Evolutionary conservation across 2,113 vertebrate species (phyloP).

Genomic region (Campylorhamphus procurvoides): DNA sequence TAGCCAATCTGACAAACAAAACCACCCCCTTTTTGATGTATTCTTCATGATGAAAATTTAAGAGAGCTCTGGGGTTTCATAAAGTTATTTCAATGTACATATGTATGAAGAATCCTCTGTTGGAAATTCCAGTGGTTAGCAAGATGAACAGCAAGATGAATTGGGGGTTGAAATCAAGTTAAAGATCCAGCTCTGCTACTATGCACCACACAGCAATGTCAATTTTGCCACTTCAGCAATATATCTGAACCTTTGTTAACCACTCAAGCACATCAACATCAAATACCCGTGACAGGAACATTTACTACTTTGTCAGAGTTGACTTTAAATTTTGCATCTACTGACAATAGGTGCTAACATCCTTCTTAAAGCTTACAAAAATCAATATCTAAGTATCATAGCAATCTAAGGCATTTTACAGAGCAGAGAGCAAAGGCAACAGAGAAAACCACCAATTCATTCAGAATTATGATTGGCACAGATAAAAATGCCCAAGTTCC

Average conservation of each 20-base stretch:
- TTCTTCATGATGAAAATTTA: neutral
- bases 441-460: neutral
- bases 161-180: neutral
- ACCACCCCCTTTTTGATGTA: neutral
- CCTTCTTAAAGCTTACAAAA: neutral
- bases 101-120: neutral
- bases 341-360: neutral
- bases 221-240: neutral
- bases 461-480: neutral
- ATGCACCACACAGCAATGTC: neutral
- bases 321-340: neutral
- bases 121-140: neutral
- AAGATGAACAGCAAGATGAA: neutral
- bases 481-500: neutral
- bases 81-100: neutral
- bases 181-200: neutral
- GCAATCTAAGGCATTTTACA: neutral
- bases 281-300: neutral
- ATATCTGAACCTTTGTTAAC: neutral
- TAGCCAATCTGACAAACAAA: constrained; percentile 19
- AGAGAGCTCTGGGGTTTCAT: neutral
- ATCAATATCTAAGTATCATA: neutral
- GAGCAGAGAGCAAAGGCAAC: neutral
- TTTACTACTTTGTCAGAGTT: neutral
- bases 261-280: neutral